phyloP scores from a whole-genome alignment of 2,888 invertebrate genomes.

The Amphipyra berbera region DNA sequence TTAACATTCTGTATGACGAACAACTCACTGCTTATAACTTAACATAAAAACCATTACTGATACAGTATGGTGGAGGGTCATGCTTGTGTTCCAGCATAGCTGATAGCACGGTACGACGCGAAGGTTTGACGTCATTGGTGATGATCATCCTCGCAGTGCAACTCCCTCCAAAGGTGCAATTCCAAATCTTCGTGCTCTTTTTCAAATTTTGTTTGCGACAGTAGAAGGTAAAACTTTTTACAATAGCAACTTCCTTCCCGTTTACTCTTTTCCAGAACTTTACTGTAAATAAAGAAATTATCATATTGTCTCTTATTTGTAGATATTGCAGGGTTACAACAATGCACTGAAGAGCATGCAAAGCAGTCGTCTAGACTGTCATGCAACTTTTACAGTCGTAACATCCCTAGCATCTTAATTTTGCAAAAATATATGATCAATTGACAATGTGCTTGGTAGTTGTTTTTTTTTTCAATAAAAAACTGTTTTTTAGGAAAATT shows the following conservation, averaged over 20 bases:
- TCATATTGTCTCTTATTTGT: not conserved
- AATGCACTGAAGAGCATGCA: not conserved
- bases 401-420: too few species aligned
- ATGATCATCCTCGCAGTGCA: constrained; percentile 37
- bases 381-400: too few species aligned
- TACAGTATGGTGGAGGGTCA: constrained; percentile 37
- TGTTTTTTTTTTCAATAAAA: too few species aligned
- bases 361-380: too few species aligned
- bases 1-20: too few species aligned
- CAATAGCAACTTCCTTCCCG: constrained; percentile 53
- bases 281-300: constrained; percentile 23
- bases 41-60: constrained; percentile 47
- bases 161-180: constrained; percentile 50
- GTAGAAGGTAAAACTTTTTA: constrained; percentile 40
- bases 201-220: constrained; percentile 36
- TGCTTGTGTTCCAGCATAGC: constrained; percentile 53
- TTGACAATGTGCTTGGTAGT: too few species aligned
- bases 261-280: constrained; percentile 36
- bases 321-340: not conserved
- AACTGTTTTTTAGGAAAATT: too few species aligned
- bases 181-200: constrained; percentile 40
- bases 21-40: constrained; percentile 20
- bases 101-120: constrained; percentile 31
- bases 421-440: too few species aligned
- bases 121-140: constrained; percentile 30